Conservation (phyloP, 2,113 vertebrate genomes). For the Erythrocercus mccallii region DNA sequence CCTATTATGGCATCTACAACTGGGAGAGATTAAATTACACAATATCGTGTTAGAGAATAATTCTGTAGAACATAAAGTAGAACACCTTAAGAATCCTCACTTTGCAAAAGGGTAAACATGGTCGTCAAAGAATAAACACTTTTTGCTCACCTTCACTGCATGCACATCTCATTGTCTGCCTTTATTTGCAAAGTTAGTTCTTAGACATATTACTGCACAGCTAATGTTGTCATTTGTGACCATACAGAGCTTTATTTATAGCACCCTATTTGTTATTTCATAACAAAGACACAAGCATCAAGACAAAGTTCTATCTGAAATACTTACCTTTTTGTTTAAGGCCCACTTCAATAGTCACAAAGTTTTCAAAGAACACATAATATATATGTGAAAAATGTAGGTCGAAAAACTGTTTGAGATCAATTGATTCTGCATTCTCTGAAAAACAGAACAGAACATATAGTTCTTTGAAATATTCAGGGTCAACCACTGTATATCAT, state of each 20-base stretch:
- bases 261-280: background rate
- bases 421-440: conserved; percentile 93
- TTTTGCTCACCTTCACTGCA: background rate
- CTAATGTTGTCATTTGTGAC: background rate
- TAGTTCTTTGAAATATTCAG: background rate
- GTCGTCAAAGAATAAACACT: background rate
- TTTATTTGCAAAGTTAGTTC: background rate
- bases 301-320: background rate
- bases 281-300: background rate
- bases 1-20: background rate
- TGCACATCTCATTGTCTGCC: background rate
- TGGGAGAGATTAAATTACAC: background rate
- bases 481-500: background rate
- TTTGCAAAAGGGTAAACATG: background rate
- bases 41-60: background rate
- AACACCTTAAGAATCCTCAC: background rate
- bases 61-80: background rate
- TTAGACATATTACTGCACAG: background rate
- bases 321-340: conserved; percentile 95
- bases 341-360: conserved; percentile 94
- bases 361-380: conserved; percentile 99
- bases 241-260: background rate
- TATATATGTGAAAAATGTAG: conserved; percentile 97
- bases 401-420: conserved; percentile 97
- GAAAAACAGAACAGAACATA: conserved; percentile 64